phyloP scores from a whole-genome alignment of 2,113 vertebrate species.

The Etia nguti region DNA sequence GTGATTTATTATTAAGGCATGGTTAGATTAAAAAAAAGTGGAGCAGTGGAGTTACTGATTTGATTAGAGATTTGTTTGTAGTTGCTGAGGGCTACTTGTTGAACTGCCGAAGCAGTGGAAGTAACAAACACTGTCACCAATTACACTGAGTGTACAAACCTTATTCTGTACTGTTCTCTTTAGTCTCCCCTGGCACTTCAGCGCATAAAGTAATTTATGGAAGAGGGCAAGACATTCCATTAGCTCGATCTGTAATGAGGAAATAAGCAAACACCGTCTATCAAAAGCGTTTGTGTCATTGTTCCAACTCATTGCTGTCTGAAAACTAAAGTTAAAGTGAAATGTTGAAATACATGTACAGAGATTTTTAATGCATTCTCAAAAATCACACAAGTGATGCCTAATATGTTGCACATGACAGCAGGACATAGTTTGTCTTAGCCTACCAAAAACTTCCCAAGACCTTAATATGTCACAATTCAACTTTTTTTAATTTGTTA shows the following conservation, averaged over 20 bases:
- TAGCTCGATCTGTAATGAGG: rapidly evolving
- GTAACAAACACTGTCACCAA: not conserved
- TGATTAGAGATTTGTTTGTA: not conserved
- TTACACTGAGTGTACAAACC: not conserved
- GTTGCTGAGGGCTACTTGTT: not conserved
- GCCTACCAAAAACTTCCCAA: no score
- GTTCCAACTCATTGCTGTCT: not conserved
- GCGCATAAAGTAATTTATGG: not conserved
- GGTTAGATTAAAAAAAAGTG: not conserved
- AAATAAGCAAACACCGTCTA: not conserved
- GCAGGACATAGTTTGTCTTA: no score
- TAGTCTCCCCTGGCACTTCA: not conserved
- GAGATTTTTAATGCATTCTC: not conserved
- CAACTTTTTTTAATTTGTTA: no score
- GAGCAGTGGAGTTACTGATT: not conserved
- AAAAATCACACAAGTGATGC: not conserved
- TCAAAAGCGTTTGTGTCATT: not conserved
- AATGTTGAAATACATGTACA: not conserved
- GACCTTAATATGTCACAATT: no score
- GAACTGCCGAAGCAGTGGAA: not conserved
- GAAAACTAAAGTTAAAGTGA: not conserved
- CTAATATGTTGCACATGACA: not conserved
- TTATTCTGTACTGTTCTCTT: not conserved
- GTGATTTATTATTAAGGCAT: not conserved
- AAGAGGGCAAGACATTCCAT: not conserved